Percentiles rank a stretch among this genome's conserved stretches.
Conservation (phyloP, 1,140 invertebrate species). For the Phocides pigmalion region DNA sequence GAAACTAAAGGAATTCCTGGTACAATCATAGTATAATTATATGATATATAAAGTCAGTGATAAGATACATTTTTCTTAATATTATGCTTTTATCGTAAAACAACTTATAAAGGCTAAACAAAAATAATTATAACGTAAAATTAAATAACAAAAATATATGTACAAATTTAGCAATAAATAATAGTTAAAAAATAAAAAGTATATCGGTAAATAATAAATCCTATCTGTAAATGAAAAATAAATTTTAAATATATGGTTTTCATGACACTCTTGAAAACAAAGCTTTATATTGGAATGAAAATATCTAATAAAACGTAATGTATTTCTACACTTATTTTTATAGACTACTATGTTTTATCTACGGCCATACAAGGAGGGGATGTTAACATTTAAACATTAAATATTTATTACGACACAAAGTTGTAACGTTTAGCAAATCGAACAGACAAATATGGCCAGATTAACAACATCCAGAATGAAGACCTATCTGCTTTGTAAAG, state of each 20-base stretch:
- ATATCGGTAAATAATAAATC: slow-evolving; percentile 53
- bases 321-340: slow-evolving; percentile 39
- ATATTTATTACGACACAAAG: background rate
- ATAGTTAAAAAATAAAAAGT: slow-evolving; percentile 57
- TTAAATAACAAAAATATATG: slow-evolving; percentile 81
- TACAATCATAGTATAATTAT: slow-evolving; percentile 41
- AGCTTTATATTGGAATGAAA: slow-evolving; percentile 56
- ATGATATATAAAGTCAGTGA: slow-evolving; percentile 16
- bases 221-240: slow-evolving; percentile 46
- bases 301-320: slow-evolving; percentile 39
- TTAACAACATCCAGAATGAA: slow-evolving; percentile 2
- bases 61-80: slow-evolving; percentile 27
- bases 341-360: slow-evolving; percentile 42
- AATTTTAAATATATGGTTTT: slow-evolving; percentile 42
- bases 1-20: slow-evolving; percentile 45
- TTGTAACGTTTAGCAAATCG: background rate
- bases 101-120: slow-evolving; percentile 56
- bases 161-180: slow-evolving; percentile 80
- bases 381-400: background rate
- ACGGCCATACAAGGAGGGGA: slow-evolving; percentile 6
- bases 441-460: slow-evolving; percentile 1
- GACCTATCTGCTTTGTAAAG: slow-evolving; percentile 3
- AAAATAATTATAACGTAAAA: slow-evolving; percentile 71
- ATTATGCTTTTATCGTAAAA: slow-evolving; percentile 40
- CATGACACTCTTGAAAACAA: slow-evolving; percentile 39